Evolutionary conservation across 2,797 vertebrate species (phyloP), one percentile per base, ranked within the genome.

Genomic region (Kryptolebias ocellatus): DNA sequence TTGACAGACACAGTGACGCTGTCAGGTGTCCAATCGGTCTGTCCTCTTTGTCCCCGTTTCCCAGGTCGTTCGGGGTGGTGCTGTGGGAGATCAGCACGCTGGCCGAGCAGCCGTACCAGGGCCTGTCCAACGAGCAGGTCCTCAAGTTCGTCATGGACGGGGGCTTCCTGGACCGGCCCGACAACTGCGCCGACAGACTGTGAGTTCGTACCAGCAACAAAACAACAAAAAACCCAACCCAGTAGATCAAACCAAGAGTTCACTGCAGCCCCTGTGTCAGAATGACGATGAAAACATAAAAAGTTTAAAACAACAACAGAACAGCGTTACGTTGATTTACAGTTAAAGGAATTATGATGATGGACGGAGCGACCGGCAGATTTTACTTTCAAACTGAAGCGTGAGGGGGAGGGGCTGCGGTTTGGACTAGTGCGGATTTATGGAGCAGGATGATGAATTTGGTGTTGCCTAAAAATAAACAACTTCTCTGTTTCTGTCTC

Each of bases 141-240:
- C 92, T 99, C 16, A 99, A 99, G 82, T 99, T 98, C 31, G 96
- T 99, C 31, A 99, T 99, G 97, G 98, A 99, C 1, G 97, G 98
- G 76, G 95, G 96, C 14, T 95, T 83, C 85, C 93, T 99, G 89
- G 97, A 99, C 78, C 95, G 96, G 67, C 97, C 96, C 0, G 97
- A 99, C 73, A 97, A 96, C 85, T 98, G 97, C 54, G 94, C 96
- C 0, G 96, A 97, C 80, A 93, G 95, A 89, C 88, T 99, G 98
- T 99, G 85, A 96, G 97, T 95, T 53, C 47, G 20, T 24, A 24
- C 20, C 20, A 24, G 20, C 20, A 24, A 24, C 20, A 24, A 24
- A 24, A 24, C 20, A 24, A 24, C 37, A 2, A 39, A 39, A 39
- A 3, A 39, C 11, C 12, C 2, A 39, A 39, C 1, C 2, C 2